Percentiles rank a stretch among this genome's conserved stretches.
phyloP scores from a whole-genome alignment of 92 coral and sea anemone species.

The Desmophyllum pertusum region DNA sequence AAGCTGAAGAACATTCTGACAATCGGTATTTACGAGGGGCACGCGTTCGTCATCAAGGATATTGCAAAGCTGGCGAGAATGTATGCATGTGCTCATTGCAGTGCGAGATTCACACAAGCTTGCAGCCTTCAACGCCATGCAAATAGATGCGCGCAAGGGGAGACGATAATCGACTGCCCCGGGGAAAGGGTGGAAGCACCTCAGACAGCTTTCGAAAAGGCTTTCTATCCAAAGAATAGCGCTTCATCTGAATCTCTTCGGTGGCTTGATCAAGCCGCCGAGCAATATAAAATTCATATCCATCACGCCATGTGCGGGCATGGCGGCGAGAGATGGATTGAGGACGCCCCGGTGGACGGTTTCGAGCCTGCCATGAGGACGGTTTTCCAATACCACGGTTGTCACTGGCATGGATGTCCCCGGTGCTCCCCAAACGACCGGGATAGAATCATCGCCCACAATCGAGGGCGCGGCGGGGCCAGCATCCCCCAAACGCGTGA shows the following conservation, averaged over 20 bases:
- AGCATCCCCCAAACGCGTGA: too few relatives aligned
- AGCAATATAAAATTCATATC: neutral
- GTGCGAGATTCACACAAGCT: slow-evolving; percentile 23
- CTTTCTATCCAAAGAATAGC: neutral
- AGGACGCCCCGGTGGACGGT: neutral
- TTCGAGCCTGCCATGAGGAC: neutral
- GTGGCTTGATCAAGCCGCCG: neutral
- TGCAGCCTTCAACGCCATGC: slow-evolving; percentile 13
- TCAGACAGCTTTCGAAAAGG: neutral
- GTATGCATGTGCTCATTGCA: too few relatives aligned
- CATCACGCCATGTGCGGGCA: neutral
- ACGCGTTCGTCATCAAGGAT: too few relatives aligned
- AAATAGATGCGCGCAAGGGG: neutral
- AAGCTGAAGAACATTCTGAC: slow-evolving; percentile 5
- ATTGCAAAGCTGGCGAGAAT: too few relatives aligned
- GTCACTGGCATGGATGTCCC: neutral
- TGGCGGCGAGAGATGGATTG: neutral
- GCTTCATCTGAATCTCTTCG: neutral
- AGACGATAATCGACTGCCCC: slow-evolving; percentile 6
- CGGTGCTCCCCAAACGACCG: neutral
- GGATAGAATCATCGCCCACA: neutral
- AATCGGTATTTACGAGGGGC: neutral
- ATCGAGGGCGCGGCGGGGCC: neutral
- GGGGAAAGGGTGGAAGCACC: neutral
- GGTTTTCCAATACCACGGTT: neutral